A percentile compares a stretch with the other conserved stretches of the same genome.
These are phyloP conservation scores for Menidia menidia DNA, from an alignment of 2,797 vertebrate genomes.

Conservation along the genomic window DNA sequence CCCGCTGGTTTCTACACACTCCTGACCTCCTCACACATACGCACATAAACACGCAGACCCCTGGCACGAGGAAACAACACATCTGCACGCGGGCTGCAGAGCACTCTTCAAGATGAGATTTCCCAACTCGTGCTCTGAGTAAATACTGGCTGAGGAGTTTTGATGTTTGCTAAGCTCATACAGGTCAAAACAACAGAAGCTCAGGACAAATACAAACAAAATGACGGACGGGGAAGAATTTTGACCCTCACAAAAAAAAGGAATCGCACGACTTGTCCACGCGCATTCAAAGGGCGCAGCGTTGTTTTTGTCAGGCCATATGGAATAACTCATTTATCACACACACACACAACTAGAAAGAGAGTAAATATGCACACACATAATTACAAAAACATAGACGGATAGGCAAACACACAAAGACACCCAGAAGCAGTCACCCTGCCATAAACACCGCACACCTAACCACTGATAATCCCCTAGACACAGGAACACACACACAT, in stretches of 20 bases:
- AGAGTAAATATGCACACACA: constrained; percentile 82
- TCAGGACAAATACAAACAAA: constrained; percentile 47
- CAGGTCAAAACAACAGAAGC: constrained; percentile 26
- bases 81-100: constrained; percentile 36
- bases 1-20: constrained; percentile 81
- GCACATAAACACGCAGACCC: constrained; percentile 47
- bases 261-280: constrained; percentile 47
- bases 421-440: constrained; percentile 85
- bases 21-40: constrained; percentile 56
- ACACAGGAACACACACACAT: constrained; percentile 71
- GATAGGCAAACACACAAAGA: constrained; percentile 84
- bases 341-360: constrained; percentile 66
- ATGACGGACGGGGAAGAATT: constrained; percentile 47
- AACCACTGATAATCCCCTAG: constrained; percentile 84
- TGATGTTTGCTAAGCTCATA: background rate
- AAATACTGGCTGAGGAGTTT: constrained; percentile 13
- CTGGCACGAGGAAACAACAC: constrained; percentile 55
- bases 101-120: constrained; percentile 5
- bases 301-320: constrained; percentile 61
- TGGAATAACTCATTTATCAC: constrained; percentile 74
- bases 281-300: constrained; percentile 50
- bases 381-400: constrained; percentile 86
- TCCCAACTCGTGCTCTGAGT: constrained; percentile 21
- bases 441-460: constrained; percentile 82
- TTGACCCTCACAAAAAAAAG: constrained; percentile 52